These are phyloP conservation scores for Nyctalus aviator DNA, from an alignment of 2,797 vertebrate genomes.

Conservation along the genomic window DNA sequence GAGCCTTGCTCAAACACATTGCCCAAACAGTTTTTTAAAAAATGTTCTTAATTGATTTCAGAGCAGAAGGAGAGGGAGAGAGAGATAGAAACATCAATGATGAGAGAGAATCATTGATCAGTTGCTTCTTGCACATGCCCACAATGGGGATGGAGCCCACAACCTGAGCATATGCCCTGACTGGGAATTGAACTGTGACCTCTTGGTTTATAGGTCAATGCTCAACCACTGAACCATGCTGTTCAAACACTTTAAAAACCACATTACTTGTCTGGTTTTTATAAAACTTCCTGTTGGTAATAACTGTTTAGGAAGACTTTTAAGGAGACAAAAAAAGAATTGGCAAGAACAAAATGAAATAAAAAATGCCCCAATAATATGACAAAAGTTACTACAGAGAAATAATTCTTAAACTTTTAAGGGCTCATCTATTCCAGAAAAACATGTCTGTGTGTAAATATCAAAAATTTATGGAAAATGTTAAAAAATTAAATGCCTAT, in stretches of 20 bases:
- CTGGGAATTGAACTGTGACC: too few relatives aligned
- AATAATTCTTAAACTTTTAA: conserved; percentile 10
- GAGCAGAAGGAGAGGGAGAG: too few relatives aligned
- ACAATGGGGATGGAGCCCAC: too few relatives aligned
- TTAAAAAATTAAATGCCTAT: not conserved
- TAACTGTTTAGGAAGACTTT: conserved; percentile 40
- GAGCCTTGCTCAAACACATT: not conserved
- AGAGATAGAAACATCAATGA: too few relatives aligned
- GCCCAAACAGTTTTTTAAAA: conserved; percentile 7
- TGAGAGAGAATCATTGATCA: too few relatives aligned
- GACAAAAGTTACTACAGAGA: conserved; percentile 24
- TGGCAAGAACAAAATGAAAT: conserved; percentile 52
- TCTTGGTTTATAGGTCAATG: too few relatives aligned
- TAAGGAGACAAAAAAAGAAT: not conserved
- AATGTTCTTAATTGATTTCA: too few relatives aligned
- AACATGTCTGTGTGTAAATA: not conserved
- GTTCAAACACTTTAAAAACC: conserved; percentile 40
- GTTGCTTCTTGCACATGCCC: not conserved
- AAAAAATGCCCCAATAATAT: conserved; percentile 39
- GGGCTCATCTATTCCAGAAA: not conserved
- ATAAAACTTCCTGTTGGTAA: conserved; percentile 39
- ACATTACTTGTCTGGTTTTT: conserved; percentile 64
- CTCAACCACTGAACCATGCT: too few relatives aligned
- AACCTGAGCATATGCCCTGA: too few relatives aligned
- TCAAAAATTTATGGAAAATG: not conserved